Percentiles rank a stretch among this genome's conserved stretches.
Evolutionary conservation across 1,140 invertebrate species (phyloP).

Genomic region (Acromyrmex charruanus): DNA sequence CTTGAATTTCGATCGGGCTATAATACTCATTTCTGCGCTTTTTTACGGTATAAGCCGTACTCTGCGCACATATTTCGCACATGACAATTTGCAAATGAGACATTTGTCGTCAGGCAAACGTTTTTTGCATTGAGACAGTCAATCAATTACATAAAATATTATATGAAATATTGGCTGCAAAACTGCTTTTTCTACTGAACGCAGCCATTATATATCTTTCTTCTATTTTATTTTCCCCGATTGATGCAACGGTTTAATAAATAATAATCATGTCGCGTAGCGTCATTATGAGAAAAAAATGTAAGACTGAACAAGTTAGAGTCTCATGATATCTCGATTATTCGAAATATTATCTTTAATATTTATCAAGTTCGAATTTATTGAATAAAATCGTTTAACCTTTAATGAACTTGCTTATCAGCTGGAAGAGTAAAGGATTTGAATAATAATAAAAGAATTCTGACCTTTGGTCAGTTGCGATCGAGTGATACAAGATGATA

Average conservation of each 20-base stretch:
- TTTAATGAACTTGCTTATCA: slow-evolving; percentile 43
- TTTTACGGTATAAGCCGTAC: neutral
- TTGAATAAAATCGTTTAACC: slow-evolving; percentile 49
- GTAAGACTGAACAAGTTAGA: neutral
- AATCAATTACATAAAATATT: too few species aligned
- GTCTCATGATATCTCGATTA: neutral
- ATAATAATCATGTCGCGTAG: neutral
- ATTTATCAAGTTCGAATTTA: slow-evolving; percentile 30
- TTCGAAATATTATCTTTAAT: slow-evolving; percentile 15
- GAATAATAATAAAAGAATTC: slow-evolving; percentile 24
- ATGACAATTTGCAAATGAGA: neutral
- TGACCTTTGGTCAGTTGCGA: neutral
- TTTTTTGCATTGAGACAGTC: too few species aligned
- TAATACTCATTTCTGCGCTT: neutral
- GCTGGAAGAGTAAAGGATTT: slow-evolving; percentile 30
- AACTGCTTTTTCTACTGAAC: too few species aligned
- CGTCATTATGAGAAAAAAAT: neutral
- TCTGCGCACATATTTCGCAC: neutral
- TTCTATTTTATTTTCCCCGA: neutral
- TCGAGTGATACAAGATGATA: neutral
- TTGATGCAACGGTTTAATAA: neutral
- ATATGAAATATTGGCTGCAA: too few species aligned
- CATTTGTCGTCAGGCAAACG: neutral
- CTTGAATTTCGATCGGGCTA: slow-evolving; percentile 33
- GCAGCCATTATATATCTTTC: too few species aligned